Evolutionary conservation across 2,888 invertebrate species (phyloP).

Genomic region (Zaprionus bogoriensis): DNA sequence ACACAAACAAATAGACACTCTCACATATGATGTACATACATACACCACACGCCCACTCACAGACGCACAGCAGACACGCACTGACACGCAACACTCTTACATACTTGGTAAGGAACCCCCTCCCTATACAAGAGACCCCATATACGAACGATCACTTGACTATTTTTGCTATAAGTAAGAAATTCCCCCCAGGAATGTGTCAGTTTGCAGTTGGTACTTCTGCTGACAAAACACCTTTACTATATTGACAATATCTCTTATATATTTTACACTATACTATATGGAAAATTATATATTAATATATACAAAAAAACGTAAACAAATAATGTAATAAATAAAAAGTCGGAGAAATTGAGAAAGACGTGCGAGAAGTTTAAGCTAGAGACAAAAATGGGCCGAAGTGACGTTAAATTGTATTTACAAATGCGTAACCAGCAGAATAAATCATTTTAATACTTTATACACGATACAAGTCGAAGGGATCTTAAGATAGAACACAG

Average conservation of each 20-base stretch:
- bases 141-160: constrained; percentile 75
- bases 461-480: constrained; percentile 70
- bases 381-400: constrained; percentile 35
- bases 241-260: constrained; percentile 82
- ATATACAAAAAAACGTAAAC: constrained; percentile 53
- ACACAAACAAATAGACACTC: no score
- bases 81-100: constrained; percentile 7
- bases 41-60: constrained; percentile 8
- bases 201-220: constrained; percentile 70
- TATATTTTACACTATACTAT: constrained; percentile 82
- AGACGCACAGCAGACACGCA: constrained; percentile 15
- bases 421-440: constrained; percentile 71
- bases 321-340: constrained; percentile 38
- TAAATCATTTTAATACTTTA: constrained; percentile 80
- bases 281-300: constrained; percentile 76
- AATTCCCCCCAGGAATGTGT: constrained; percentile 76
- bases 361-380: constrained; percentile 27
- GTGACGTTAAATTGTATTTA: constrained; percentile 77
- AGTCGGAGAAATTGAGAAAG: constrained; percentile 20
- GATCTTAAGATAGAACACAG: constrained; percentile 45
- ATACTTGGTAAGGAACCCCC: constrained; percentile 46
- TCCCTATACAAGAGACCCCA: constrained; percentile 60
- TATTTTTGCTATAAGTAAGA: constrained; percentile 79
- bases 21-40: no score
- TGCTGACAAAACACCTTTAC: constrained; percentile 81